phyloP scores from a whole-genome alignment of 1,140 invertebrate species.

The Nephila pilipes region DNA sequence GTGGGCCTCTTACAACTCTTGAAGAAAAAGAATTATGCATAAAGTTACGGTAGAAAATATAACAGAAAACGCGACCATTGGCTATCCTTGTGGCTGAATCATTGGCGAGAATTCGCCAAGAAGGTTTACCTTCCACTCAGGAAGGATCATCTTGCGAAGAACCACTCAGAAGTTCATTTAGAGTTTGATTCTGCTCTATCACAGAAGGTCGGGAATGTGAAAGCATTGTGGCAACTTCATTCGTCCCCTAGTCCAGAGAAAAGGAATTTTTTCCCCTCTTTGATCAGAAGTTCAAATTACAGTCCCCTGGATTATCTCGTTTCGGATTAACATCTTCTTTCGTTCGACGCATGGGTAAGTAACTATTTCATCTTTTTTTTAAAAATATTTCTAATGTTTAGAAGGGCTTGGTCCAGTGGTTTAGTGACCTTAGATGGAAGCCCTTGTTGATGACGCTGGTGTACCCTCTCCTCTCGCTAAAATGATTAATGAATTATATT shows the following conservation, averaged over 20 bases:
- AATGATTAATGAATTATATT: no score
- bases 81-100: background rate
- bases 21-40: background rate
- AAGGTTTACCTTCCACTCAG: conserved; percentile 4
- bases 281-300: no score
- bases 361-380: background rate
- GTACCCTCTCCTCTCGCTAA: no score
- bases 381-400: background rate
- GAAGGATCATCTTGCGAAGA: background rate
- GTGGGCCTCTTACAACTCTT: no score
- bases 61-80: background rate
- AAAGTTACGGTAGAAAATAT: background rate
- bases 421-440: background rate
- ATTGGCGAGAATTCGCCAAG: conserved; percentile 24
- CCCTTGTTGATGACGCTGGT: background rate
- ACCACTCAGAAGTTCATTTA: background rate
- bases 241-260: background rate
- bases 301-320: background rate
- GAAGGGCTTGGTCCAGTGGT: background rate
- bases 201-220: background rate
- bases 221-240: background rate
- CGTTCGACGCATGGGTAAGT: background rate
- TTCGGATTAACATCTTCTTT: background rate
- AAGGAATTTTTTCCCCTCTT: no score
- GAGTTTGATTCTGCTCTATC: background rate